Evolutionary conservation across 2,113 vertebrate species (phyloP), one percentile per base, ranked within the genome.

Genomic region (Sphyrna mokarran): DNA sequence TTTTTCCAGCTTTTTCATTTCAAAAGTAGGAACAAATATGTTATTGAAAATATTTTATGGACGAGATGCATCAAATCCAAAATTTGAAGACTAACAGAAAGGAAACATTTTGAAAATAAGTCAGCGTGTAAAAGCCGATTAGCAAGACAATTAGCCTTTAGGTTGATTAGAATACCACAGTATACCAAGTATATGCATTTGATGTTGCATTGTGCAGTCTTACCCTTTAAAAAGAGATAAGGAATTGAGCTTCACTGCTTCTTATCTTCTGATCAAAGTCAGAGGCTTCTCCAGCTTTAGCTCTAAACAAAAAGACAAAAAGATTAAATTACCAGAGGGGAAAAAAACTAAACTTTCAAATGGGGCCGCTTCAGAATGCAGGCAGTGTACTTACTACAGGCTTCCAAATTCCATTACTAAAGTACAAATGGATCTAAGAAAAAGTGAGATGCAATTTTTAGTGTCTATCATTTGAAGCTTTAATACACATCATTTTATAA

Each of bases 211-310:
- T 63, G n/a, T 29, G 68, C 68, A 95, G 68, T 29, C 94, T 76
- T 95, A 95, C 94, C 94, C 29, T 14, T 23, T 72, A 54, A 40
- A 48, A 95, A 61, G 33, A 26, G 40, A 26, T 54, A 26, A 26
- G 94, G 61, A 93, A 95, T 22, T 26, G 22, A 11, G 22, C 72
- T 95, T 54, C 94, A 43, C 40, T 14, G 23, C 68, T 54, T 95
- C 37, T 22, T 26, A 6, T 48, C 69, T 43, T 95, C 69, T 29
- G 68, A 29, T 33, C 94, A 72, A 48, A 23, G 54, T 54, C n/a
- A 48, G 23, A 72, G 69, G 13, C 43, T 11, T 95, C 94, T 95
- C 94, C 94, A 95, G 94, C 94, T 95, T 70, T 72, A 43, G 20
- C 13, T 72, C 68, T 95, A 68, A 95, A 23, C 40, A 72, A 95